Evolutionary conservation across 2,888 invertebrate genomes (phyloP).

Genomic region (Amphipoea lucens): DNA sequence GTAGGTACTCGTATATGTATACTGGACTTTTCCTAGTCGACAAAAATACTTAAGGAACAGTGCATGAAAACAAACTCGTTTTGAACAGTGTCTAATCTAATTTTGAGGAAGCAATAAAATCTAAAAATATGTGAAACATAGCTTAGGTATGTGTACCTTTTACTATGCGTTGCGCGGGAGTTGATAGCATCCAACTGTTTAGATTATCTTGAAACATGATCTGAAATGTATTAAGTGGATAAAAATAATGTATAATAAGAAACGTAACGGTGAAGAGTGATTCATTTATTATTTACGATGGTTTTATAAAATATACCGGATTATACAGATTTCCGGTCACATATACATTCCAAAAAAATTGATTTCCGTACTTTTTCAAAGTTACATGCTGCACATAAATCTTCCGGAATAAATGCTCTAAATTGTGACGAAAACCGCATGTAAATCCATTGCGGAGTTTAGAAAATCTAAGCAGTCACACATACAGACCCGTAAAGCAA

Average conservation of each 20-base stretch:
- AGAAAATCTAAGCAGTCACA: not conserved
- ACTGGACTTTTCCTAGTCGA: not conserved
- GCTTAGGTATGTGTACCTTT: no score
- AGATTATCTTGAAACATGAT: slow-evolving; percentile 1
- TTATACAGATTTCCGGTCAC: no score
- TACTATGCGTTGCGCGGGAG: not conserved
- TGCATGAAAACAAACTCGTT: not conserved
- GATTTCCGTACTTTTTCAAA: no score
- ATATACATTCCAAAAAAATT: no score
- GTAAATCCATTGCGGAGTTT: not conserved
- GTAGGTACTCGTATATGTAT: not conserved
- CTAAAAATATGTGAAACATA: no score
- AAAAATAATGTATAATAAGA: not conserved
- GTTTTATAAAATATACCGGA: not conserved
- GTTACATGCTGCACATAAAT: not conserved
- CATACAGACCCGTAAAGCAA: not conserved
- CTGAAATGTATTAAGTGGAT: not conserved
- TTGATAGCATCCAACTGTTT: not conserved
- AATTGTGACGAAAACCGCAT: not conserved
- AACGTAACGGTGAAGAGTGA: not conserved
- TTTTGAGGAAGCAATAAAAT: no score
- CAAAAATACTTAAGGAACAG: not conserved
- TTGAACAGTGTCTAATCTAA: no score
- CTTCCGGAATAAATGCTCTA: not conserved
- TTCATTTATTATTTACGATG: not conserved